phyloP scores from a whole-genome alignment of 2,888 invertebrate genomes.

The Lithosia quadra region DNA sequence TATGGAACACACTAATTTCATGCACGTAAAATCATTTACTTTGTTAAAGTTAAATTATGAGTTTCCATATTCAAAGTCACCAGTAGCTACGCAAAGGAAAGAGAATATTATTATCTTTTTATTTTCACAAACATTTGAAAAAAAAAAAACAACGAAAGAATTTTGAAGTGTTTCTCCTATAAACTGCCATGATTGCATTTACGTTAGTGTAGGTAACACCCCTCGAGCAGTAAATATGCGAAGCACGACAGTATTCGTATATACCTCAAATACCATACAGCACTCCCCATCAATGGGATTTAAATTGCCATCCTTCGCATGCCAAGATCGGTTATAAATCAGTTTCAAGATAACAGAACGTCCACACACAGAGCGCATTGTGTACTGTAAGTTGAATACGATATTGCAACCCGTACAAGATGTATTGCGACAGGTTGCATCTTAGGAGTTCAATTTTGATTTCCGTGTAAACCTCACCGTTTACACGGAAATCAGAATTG shows the following conservation, averaged over 20 bases:
- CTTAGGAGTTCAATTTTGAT: neutral
- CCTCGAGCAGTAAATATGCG: neutral
- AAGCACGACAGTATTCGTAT: neutral
- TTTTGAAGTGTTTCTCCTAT: too few species aligned
- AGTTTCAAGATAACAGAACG: conserved; percentile 17
- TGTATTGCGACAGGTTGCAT: conserved; percentile 11
- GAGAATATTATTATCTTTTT: too few species aligned
- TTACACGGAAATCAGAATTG: too few species aligned
- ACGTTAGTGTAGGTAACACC: neutral
- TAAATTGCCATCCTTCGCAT: conserved; percentile 7
- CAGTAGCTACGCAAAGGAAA: too few species aligned
- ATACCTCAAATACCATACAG: neutral
- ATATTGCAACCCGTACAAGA: conserved; percentile 16
- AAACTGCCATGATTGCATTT: neutral
- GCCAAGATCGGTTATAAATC: conserved; percentile 20
- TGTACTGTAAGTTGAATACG: conserved; percentile 8
- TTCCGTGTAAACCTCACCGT: neutral
- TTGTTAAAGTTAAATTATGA: too few species aligned
- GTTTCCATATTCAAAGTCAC: too few species aligned
- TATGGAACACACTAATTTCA: too few species aligned
- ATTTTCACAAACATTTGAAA: too few species aligned
- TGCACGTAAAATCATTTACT: too few species aligned
- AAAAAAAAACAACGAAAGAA: too few species aligned
- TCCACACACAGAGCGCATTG: conserved; percentile 9
- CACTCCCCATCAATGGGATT: conserved; percentile 3